Percentiles rank a stretch among this genome's conserved stretches.
Conservation (phyloP, 2,113 vertebrate species). For the Gobiocypris rarus region DNA sequence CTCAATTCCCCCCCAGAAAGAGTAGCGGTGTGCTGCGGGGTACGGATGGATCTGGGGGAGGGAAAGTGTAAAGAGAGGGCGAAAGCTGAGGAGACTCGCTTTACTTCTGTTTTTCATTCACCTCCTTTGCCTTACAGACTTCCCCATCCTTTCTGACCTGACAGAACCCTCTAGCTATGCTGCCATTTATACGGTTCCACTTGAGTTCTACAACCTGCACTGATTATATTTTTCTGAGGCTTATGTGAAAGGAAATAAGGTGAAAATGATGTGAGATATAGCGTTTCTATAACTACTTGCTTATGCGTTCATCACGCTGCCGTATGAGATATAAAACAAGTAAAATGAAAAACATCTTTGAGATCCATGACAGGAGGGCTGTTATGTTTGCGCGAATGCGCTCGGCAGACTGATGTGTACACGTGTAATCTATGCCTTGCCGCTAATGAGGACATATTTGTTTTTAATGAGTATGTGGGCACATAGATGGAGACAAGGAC, state of each 20-base stretch:
- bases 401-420: conserved; percentile 61
- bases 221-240: conserved; percentile 12
- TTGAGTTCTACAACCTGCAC: conserved; percentile 7
- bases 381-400: conserved; percentile 32
- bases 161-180: conserved; percentile 8
- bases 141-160: conserved; percentile 12
- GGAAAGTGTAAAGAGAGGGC: conserved; percentile 45
- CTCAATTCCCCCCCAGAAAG: conserved; percentile 38
- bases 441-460: conserved; percentile 83
- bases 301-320: conserved; percentile 3
- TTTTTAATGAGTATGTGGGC: conserved; percentile 68
- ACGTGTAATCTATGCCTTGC: conserved; percentile 64
- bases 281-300: background rate
- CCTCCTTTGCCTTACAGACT: conserved; percentile 5
- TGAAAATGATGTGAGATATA: conserved; percentile 7
- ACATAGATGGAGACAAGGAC: conserved; percentile 64
- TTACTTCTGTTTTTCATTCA: conserved; percentile 32
- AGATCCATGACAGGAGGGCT: conserved; percentile 44
- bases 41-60: conserved; percentile 43
- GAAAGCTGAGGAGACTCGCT: conserved; percentile 38
- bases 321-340: conserved; percentile 10
- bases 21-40: conserved; percentile 41
- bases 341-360: conserved; percentile 31
- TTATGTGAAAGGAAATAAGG: conserved; percentile 14
- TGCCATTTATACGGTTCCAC: conserved; percentile 3